These are phyloP conservation scores for Diachasmimorpha longicaudata DNA, from an alignment of 1,140 invertebrate genomes.

Conservation along the genomic window DNA sequence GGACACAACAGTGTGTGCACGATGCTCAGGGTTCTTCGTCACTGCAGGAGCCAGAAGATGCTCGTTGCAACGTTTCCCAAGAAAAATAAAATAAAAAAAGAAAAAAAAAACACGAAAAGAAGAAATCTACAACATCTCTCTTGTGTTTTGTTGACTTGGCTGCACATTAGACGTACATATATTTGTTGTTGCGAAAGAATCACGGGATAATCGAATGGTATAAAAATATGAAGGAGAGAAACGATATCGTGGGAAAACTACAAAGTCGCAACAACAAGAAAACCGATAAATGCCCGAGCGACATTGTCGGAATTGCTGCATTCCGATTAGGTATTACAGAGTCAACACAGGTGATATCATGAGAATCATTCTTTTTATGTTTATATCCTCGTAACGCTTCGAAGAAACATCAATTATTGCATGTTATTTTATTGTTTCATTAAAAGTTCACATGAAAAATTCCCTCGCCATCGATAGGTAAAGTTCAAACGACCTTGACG, in stretches of 20 bases:
- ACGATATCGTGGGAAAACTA: slow-evolving; percentile 36
- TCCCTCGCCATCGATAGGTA: not conserved
- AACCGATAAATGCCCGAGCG: slow-evolving; percentile 30
- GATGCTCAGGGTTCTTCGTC: not conserved
- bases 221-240: slow-evolving; percentile 10
- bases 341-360: slow-evolving; percentile 20
- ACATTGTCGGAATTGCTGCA: slow-evolving; percentile 34
- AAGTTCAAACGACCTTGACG: not conserved
- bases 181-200: slow-evolving; percentile 5
- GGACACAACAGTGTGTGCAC: slow-evolving; percentile 7
- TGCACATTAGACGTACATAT: not conserved
- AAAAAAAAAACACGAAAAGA: not conserved
- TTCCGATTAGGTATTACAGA: slow-evolving; percentile 29
- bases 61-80: not conserved
- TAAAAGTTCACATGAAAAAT: not conserved
- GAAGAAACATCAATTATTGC: not conserved
- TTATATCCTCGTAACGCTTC: not conserved
- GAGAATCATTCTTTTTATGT: slow-evolving; percentile 13
- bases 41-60: not conserved
- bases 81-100: not conserved
- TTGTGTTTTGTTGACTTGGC: not conserved
- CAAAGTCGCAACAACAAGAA: slow-evolving; percentile 16
- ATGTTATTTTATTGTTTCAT: not conserved
- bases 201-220: not conserved
- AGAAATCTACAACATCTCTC: not conserved